These are phyloP conservation scores for Ostrea denselamellosa DNA, from an alignment of 1,140 invertebrate genomes.

Conservation along the genomic window DNA sequence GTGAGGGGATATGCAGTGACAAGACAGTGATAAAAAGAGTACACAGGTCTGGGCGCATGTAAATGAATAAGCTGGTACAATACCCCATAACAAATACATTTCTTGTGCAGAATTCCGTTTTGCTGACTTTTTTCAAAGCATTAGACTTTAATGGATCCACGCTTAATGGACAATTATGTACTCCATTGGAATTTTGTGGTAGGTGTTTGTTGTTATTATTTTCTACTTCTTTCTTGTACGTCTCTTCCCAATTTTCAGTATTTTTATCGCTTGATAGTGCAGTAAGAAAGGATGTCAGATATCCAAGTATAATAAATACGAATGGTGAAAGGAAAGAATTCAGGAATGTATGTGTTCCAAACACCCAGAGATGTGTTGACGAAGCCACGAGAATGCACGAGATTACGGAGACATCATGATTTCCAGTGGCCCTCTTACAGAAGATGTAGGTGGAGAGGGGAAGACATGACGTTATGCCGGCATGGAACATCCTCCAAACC, in stretches of 20 bases:
- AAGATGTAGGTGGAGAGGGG: constrained; percentile 66
- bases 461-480: constrained; percentile 66
- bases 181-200: background rate
- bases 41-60: constrained; percentile 65
- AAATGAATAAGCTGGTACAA: constrained; percentile 58
- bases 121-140: background rate
- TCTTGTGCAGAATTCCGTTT: background rate
- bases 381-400: constrained; percentile 65
- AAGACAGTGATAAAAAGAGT: constrained; percentile 42
- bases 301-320: constrained; percentile 59
- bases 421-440: constrained; percentile 51
- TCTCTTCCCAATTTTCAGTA: background rate
- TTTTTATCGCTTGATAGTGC: background rate
- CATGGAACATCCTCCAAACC: constrained; percentile 68
- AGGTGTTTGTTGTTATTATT: background rate
- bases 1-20: background rate
- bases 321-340: constrained; percentile 72
- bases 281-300: constrained; percentile 9
- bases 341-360: constrained; percentile 72
- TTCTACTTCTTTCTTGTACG: background rate
- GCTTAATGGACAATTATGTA: background rate
- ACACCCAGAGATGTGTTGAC: constrained; percentile 67
- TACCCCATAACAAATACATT: background rate
- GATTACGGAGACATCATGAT: constrained; percentile 61
- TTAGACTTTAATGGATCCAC: background rate